Conservation (phyloP, 2,113 vertebrate genomes). For the Mandrillus leucophaeus region DNA sequence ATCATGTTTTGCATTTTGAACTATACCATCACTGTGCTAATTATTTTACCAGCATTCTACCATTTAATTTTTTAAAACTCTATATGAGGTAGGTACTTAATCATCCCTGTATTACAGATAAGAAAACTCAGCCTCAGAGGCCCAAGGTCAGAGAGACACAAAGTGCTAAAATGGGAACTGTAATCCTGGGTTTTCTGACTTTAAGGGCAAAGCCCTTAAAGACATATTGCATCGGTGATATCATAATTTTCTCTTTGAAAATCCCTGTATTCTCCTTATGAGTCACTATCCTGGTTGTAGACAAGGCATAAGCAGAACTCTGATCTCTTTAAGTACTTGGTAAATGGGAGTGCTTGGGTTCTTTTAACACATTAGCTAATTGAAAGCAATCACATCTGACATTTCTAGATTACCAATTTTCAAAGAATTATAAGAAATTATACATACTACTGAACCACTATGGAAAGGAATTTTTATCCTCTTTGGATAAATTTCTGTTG, state of each 20-base stretch:
- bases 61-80: not conserved
- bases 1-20: not conserved
- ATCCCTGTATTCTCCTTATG: not conserved
- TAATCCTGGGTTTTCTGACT: not conserved
- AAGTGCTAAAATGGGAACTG: not conserved
- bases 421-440: constrained; percentile 22
- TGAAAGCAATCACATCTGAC: not conserved
- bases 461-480: not conserved
- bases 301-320: not conserved
- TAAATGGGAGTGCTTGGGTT: not conserved
- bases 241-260: not conserved
- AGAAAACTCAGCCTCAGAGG: not conserved
- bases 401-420: constrained; percentile 53
- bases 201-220: not conserved
- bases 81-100: not conserved
- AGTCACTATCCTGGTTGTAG: not conserved
- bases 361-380: not conserved
- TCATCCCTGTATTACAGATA: not conserved
- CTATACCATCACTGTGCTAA: not conserved
- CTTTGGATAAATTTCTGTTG: constrained; percentile 52
- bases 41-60: not conserved
- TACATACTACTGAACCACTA: not conserved
- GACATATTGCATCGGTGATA: not conserved
- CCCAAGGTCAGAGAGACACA: not conserved
- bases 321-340: not conserved